A percentile compares a stretch with the other conserved stretches of the same genome.
These are phyloP conservation scores for Tillus elongatus DNA, from an alignment of 2,888 invertebrate species.

Conservation along the genomic window DNA sequence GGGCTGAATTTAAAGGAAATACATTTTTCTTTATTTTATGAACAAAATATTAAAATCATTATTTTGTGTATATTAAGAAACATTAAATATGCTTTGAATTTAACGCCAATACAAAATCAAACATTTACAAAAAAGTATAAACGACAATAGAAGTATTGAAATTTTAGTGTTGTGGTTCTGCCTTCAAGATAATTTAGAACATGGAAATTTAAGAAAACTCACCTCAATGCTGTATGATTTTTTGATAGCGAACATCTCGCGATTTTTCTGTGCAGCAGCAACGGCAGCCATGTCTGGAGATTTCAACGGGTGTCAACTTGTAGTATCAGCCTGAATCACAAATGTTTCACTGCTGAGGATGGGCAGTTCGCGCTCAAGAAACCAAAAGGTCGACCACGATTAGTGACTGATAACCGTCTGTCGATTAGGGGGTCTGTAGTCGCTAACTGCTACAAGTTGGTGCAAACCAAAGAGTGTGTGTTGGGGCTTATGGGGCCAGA, in stretches of 20 bases:
- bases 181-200: no score
- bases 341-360: conserved; percentile 40
- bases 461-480: conserved; percentile 34
- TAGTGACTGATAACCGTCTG: conserved; percentile 37
- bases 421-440: conserved; percentile 32
- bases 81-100: no score
- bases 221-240: conserved; percentile 97
- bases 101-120: no score
- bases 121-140: no score
- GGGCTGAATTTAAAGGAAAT: no score
- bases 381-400: conserved; percentile 54
- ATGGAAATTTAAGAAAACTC: no score
- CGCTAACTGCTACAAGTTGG: conserved; percentile 34
- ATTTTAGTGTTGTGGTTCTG: no score
- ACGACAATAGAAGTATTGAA: no score
- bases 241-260: conserved; percentile 94
- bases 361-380: no score
- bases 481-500: conserved; percentile 32
- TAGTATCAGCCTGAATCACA: conserved; percentile 36
- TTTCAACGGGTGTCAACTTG: conserved; percentile 22
- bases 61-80: no score
- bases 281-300: conserved; percentile 63
- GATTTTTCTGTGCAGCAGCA: conserved; percentile 86
- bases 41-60: no score
- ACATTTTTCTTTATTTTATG: no score